Percentiles rank a stretch among this genome's conserved stretches.
These are phyloP conservation scores for Malurus leucopterus DNA, from an alignment of 2,797 vertebrate genomes.

Conservation along the genomic window DNA sequence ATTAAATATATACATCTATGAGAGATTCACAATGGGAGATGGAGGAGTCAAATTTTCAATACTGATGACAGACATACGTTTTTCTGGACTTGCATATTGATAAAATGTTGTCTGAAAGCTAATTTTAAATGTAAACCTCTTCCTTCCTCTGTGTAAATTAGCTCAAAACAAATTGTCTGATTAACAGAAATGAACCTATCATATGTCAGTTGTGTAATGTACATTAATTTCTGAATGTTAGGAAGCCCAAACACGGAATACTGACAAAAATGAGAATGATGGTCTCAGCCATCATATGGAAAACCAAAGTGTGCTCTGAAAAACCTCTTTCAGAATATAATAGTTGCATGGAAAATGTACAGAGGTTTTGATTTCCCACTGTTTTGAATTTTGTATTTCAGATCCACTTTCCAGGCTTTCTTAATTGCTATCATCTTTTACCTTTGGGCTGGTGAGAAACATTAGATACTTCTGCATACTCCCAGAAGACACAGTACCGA, in stretches of 20 bases:
- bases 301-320: background rate
- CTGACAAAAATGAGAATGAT: background rate
- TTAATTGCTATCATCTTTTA: background rate
- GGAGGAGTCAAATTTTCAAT: background rate
- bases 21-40: background rate
- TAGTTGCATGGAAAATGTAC: background rate
- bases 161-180: background rate
- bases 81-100: background rate
- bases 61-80: background rate
- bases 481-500: accelerated
- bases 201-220: background rate
- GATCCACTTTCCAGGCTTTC: background rate
- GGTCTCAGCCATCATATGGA: background rate
- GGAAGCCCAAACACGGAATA: background rate
- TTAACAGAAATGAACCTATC: background rate
- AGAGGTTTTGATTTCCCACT: background rate
- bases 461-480: accelerated
- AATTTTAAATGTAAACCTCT: background rate
- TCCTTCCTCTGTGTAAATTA: background rate
- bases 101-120: background rate
- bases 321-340: background rate
- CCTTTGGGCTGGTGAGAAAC: background rate
- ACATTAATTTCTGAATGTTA: background rate
- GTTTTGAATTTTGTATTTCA: background rate
- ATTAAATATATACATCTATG: background rate